phyloP scores from a whole-genome alignment of 2,113 vertebrate species.

The Pluvialis apricaria region DNA sequence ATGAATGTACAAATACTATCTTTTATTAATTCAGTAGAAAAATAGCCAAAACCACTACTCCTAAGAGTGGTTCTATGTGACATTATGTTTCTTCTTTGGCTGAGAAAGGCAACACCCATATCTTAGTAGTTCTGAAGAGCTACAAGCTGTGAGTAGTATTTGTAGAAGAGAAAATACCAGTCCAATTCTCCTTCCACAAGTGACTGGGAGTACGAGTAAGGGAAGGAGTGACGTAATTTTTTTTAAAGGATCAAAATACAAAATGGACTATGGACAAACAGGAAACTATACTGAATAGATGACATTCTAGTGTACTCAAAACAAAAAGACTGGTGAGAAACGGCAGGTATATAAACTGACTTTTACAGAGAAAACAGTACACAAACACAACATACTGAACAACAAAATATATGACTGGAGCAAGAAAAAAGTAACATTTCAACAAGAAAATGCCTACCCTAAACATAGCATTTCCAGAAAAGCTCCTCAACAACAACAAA shows the following conservation, averaged over 20 bases:
- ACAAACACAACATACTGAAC: not conserved
- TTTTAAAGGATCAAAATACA: not conserved
- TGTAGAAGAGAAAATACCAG: not conserved
- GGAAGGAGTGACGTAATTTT: not conserved
- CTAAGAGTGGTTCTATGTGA: not conserved
- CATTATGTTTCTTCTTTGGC: not conserved
- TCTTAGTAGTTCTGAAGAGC: not conserved
- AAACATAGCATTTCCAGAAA: not conserved
- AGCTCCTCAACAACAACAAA: not conserved
- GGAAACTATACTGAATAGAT: not conserved
- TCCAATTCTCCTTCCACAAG: not conserved
- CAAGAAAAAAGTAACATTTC: not conserved
- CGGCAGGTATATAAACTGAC: not conserved
- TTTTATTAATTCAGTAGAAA: not conserved
- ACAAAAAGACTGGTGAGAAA: not conserved
- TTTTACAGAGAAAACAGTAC: not conserved
- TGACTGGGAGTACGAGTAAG: not conserved
- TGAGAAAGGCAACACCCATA: not conserved
- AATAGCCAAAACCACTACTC: not conserved
- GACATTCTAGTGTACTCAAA: not conserved
- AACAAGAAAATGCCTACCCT: not conserved
- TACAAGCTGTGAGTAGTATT: accelerated
- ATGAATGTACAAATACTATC: not conserved
- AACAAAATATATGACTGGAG: not conserved
- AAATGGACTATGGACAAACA: not conserved